A percentile compares a stretch with the other conserved stretches of the same genome.
phyloP scores from a whole-genome alignment of 1,140 invertebrate genomes.

The Panagrolaimus sp. region DNA sequence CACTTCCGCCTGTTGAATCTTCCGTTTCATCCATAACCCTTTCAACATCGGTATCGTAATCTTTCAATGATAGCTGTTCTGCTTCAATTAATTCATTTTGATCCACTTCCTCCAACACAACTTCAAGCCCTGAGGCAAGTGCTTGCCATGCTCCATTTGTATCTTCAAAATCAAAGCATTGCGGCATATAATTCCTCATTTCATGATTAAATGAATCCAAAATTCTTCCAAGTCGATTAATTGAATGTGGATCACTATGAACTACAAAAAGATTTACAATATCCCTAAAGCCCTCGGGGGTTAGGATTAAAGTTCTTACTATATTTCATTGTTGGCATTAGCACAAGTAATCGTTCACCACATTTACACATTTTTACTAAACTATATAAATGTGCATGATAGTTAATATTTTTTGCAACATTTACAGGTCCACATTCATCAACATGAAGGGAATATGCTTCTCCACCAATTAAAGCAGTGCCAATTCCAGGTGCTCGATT shows the following conservation, averaged over 20 bases:
- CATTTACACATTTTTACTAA: constrained; percentile 12
- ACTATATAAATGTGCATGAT: constrained; percentile 6
- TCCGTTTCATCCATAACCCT: background rate
- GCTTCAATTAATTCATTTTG: background rate
- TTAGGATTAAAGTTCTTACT: too few relatives aligned
- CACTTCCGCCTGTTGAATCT: background rate
- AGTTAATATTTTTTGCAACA: background rate
- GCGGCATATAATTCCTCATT: background rate
- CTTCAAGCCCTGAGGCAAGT: background rate
- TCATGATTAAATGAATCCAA: constrained; percentile 11
- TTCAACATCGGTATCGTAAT: constrained; percentile 1
- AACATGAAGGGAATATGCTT: background rate
- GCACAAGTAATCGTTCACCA: background rate
- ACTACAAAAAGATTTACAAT: background rate
- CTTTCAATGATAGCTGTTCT: background rate
- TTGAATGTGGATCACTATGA: background rate
- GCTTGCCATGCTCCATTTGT: background rate
- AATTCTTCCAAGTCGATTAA: background rate
- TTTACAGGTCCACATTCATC: background rate
- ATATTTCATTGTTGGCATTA: background rate
- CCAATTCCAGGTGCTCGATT: constrained; percentile 1
- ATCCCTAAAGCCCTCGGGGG: too few relatives aligned
- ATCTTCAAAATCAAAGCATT: constrained; percentile 9
- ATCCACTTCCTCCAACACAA: background rate
- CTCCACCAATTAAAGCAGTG: background rate